A percentile compares a stretch with the other conserved stretches of the same genome.
phyloP scores from a whole-genome alignment of 1,140 invertebrate species.

The Trachelipus rathkii region DNA sequence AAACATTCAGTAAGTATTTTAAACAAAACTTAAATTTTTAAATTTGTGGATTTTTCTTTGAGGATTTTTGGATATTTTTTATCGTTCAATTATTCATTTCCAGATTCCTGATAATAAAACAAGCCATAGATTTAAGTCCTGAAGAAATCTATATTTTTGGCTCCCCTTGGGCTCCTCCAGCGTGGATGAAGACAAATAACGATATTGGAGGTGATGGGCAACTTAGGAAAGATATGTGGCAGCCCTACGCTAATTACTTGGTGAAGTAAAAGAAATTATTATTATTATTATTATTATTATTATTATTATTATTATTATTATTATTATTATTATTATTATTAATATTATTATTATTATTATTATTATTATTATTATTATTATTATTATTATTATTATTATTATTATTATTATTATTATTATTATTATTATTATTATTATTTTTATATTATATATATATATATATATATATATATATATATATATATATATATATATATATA shows the following conservation, averaged over 20 bases:
- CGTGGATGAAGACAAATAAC: conserved; percentile 88
- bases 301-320: no score
- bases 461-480: conserved; percentile 2
- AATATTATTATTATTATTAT: not conserved
- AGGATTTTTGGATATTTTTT: no score
- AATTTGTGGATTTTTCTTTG: no score
- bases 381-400: no score
- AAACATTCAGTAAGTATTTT: no score
- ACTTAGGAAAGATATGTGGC: conserved; percentile 66
- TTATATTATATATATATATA: no score
- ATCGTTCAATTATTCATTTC: not conserved
- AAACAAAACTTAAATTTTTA: no score
- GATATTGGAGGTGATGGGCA: conserved; percentile 55
- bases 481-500: conserved; percentile 9
- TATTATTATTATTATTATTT: no score
- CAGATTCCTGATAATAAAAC: conserved; percentile 65
- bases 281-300: no score
- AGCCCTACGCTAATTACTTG: conserved; percentile 75
- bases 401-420: not conserved
- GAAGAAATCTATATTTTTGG: conserved; percentile 59
- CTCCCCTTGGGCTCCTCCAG: conserved; percentile 76
- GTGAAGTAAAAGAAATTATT: conserved; percentile 55
- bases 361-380: no score
- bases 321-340: not conserved
- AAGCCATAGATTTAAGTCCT: conserved; percentile 52